Conservation (phyloP, 2,113 vertebrate species). For the Myocastor coypus region DNA sequence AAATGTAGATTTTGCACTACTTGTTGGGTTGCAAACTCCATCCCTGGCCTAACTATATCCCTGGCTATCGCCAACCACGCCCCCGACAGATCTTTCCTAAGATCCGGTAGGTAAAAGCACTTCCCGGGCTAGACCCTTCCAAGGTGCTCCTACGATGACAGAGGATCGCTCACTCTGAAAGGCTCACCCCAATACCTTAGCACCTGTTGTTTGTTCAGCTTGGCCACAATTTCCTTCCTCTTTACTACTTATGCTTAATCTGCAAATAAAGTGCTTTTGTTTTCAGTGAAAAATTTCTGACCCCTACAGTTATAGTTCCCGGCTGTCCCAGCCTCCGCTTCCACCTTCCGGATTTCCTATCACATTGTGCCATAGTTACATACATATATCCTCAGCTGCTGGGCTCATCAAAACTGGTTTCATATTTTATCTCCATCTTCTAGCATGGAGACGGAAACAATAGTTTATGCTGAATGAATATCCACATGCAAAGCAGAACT, state of each 20-base stretch:
- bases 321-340: not conserved
- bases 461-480: not conserved
- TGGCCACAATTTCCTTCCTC: not conserved
- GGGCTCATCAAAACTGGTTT: not conserved
- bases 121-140: not conserved
- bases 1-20: not conserved
- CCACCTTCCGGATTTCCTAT: not conserved
- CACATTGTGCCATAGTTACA: not conserved
- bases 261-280: not conserved
- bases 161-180: not conserved
- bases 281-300: not conserved
- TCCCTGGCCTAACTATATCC: not conserved
- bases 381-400: not conserved
- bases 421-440: conserved; percentile 19
- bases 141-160: not conserved
- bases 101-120: not conserved
- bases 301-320: not conserved
- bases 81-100: not conserved
- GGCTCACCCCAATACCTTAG: not conserved
- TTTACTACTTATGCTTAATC: not conserved
- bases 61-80: not conserved
- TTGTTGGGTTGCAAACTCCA: not conserved
- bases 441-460: not conserved
- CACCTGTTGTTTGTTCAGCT: not conserved
- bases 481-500: not conserved